phyloP scores from a whole-genome alignment of 2,113 vertebrate genomes.

The Patagioenas fasciata region DNA sequence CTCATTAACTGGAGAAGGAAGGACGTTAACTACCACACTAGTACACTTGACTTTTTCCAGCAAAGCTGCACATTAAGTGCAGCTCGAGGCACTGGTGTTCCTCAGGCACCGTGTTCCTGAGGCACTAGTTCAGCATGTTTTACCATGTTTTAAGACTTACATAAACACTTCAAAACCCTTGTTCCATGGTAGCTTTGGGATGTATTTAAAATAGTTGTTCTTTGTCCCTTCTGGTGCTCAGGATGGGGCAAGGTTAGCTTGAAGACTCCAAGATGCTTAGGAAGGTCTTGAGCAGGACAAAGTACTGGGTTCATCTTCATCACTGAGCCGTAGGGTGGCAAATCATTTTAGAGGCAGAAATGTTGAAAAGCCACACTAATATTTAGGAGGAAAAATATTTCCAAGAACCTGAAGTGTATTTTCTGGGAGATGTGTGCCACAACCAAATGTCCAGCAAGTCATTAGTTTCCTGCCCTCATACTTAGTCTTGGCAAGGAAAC shows the following conservation, averaged over 20 bases:
- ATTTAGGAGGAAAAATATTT: background rate
- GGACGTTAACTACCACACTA: background rate
- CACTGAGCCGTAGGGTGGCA: background rate
- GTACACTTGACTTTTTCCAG: background rate
- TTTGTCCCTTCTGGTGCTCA: background rate
- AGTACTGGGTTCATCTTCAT: background rate
- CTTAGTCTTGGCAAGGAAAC: background rate
- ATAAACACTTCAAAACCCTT: background rate
- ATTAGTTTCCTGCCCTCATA: constrained; percentile 20
- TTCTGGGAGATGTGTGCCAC: background rate
- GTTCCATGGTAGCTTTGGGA: background rate
- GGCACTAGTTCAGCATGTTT: background rate
- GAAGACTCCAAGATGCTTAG: background rate
- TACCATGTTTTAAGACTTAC: background rate
- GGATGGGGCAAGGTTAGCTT: background rate
- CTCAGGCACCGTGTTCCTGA: background rate
- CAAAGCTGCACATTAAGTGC: background rate
- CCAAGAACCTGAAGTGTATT: background rate
- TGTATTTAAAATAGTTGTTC: background rate
- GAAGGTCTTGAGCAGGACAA: background rate
- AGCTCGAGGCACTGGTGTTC: background rate
- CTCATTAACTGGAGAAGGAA: background rate
- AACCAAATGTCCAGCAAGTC: background rate
- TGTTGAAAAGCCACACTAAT: background rate
- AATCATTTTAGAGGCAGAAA: background rate